A percentile compares a stretch with the other conserved stretches of the same genome.
phyloP scores from a whole-genome alignment of 2,113 vertebrate species.

The Butorides virescens region DNA sequence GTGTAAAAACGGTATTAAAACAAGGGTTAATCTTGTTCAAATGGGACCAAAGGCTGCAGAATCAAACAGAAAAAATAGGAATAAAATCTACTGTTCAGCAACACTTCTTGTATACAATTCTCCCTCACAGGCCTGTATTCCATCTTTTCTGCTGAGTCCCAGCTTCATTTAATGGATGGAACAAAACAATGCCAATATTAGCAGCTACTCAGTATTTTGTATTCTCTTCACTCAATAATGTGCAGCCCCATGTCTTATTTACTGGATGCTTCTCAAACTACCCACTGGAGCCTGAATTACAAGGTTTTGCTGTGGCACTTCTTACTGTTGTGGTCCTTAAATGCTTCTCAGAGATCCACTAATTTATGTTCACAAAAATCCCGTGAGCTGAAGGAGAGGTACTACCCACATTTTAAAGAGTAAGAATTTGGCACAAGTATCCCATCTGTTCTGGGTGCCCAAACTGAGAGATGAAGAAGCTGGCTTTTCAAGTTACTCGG shows the following conservation, averaged over 20 bases:
- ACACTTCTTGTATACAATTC: neutral
- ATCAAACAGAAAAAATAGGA: neutral
- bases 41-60: neutral
- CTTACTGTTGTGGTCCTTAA: neutral
- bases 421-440: neutral
- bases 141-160: neutral
- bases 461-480: neutral
- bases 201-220: neutral
- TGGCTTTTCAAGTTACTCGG: neutral
- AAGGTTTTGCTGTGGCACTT: neutral
- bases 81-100: neutral
- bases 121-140: neutral
- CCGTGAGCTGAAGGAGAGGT: neutral
- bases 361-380: neutral
- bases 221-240: neutral
- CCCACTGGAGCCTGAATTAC: neutral
- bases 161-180: neutral
- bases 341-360: neutral
- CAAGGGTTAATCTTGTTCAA: constrained; percentile 5
- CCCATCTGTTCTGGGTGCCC: neutral
- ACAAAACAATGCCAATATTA: neutral
- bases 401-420: neutral
- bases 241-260: neutral
- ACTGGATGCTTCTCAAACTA: neutral
- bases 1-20: neutral